These are phyloP conservation scores for Meteorus sp. DNA, from an alignment of 1,140 invertebrate genomes.

Conservation along the genomic window DNA sequence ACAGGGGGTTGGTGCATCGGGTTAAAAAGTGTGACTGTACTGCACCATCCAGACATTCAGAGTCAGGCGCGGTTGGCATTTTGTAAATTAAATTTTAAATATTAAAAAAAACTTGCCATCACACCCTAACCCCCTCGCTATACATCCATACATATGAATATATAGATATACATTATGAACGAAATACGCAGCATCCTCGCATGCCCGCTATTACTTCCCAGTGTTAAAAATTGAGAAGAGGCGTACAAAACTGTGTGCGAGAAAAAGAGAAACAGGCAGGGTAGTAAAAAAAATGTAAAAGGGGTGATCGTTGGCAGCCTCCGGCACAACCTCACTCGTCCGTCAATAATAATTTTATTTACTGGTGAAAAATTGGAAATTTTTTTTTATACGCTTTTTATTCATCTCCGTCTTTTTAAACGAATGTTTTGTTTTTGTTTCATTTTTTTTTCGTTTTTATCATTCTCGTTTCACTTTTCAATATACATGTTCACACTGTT, in stretches of 20 bases:
- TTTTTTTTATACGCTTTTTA: slow-evolving; percentile 23
- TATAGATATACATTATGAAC: too few relatives aligned
- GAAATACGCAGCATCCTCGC: too few relatives aligned
- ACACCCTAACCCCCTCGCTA: too few relatives aligned
- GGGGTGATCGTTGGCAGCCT: slow-evolving; percentile 30
- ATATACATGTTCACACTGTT: background rate
- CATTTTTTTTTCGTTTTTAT: background rate
- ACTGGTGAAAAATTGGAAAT: slow-evolving; percentile 49
- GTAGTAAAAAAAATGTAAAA: background rate
- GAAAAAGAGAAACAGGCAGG: slow-evolving; percentile 4
- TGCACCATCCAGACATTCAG: slow-evolving; percentile 25
- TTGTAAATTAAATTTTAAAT: slow-evolving; percentile 58
- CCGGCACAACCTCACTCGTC: slow-evolving; percentile 47
- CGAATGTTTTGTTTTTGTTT: background rate
- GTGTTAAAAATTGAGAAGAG: too few relatives aligned
- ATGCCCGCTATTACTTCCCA: too few relatives aligned
- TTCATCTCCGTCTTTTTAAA: slow-evolving; percentile 30
- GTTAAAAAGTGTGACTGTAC: slow-evolving; percentile 13
- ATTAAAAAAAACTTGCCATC: slow-evolving; percentile 49
- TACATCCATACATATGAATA: too few relatives aligned
- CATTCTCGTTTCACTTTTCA: slow-evolving; percentile 8
- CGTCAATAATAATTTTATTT: slow-evolving; percentile 57
- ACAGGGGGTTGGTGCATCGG: slow-evolving; percentile 35
- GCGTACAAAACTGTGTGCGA: too few relatives aligned
- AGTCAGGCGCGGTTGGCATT: slow-evolving; percentile 45